phyloP scores from a whole-genome alignment of 30 jellyfish, hydroid and myxozoan genomes.

The Clytia hemisphaerica region DNA sequence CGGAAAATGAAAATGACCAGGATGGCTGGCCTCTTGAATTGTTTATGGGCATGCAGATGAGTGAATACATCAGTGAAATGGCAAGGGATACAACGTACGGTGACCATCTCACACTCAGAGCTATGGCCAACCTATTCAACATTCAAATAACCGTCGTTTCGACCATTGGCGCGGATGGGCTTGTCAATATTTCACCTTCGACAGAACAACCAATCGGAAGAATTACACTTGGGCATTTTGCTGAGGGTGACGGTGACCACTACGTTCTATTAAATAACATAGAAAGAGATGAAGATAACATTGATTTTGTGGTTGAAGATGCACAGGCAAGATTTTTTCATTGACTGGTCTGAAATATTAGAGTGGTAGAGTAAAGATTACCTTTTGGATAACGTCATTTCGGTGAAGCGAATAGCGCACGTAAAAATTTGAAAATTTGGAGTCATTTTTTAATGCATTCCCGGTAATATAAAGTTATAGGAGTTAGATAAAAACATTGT shows the following conservation, averaged over 20 bases:
- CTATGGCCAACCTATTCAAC: background rate
- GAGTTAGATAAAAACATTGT: no score
- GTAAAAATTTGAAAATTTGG: no score
- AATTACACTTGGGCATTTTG: background rate
- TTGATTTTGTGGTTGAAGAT: no score
- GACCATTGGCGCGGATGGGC: background rate
- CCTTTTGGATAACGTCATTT: no score
- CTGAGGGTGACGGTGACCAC: background rate
- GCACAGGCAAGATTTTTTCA: no score
- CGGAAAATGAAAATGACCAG: background rate
- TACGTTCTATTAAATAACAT: background rate
- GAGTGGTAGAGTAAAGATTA: no score
- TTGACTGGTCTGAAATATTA: no score
- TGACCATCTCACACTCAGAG: slow-evolving; percentile 5
- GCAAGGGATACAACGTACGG: slow-evolving; percentile 2
- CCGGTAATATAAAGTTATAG: no score
- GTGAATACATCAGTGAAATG: background rate
- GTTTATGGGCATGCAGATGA: background rate
- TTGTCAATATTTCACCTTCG: background rate
- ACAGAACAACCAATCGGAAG: background rate
- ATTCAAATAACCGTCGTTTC: background rate
- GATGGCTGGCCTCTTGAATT: background rate
- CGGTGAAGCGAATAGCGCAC: no score
- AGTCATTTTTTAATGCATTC: no score
- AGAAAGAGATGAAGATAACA: no score